These are phyloP conservation scores for Nemapogon koenigi DNA, from an alignment of 2,888 invertebrate genomes.

Conservation along the genomic window DNA sequence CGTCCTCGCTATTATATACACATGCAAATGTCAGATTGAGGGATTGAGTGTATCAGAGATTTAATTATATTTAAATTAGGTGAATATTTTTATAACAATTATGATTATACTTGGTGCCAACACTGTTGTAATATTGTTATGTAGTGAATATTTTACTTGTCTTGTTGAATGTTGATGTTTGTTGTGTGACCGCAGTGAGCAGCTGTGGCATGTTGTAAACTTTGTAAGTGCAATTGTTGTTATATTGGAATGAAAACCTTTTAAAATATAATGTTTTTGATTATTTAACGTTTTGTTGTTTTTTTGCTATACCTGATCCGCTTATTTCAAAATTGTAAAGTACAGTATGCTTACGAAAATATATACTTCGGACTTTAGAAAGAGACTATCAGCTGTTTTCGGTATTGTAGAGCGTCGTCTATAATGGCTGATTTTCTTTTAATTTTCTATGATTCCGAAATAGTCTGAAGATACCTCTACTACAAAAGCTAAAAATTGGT, in stretches of 20 bases:
- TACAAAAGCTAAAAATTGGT: too few species aligned
- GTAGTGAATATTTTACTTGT: slow-evolving; percentile 55
- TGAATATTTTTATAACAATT: slow-evolving; percentile 57
- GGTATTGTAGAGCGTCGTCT: too few species aligned
- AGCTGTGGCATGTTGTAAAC: background rate
- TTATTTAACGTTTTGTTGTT: background rate
- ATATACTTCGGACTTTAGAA: too few species aligned
- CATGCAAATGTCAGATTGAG: too few species aligned
- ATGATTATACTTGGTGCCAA: slow-evolving; percentile 60
- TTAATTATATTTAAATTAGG: slow-evolving; percentile 54
- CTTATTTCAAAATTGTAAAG: too few species aligned
- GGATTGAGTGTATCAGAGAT: slow-evolving; percentile 46
- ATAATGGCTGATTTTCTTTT: too few species aligned
- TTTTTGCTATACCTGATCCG: slow-evolving; percentile 1
- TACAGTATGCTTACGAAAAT: too few species aligned
- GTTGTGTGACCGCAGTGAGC: slow-evolving; percentile 12
- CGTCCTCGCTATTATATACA: too few species aligned
- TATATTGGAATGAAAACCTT: slow-evolving; percentile 3
- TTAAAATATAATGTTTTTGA: too few species aligned
- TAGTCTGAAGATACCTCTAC: too few species aligned
- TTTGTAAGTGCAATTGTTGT: slow-evolving; percentile 39
- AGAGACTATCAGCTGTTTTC: too few species aligned
- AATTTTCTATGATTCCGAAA: too few species aligned
- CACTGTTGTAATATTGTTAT: slow-evolving; percentile 64
- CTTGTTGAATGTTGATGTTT: slow-evolving; percentile 40